Conservation (phyloP, 2,113 vertebrate species). For the Chaetops frenatus region DNA sequence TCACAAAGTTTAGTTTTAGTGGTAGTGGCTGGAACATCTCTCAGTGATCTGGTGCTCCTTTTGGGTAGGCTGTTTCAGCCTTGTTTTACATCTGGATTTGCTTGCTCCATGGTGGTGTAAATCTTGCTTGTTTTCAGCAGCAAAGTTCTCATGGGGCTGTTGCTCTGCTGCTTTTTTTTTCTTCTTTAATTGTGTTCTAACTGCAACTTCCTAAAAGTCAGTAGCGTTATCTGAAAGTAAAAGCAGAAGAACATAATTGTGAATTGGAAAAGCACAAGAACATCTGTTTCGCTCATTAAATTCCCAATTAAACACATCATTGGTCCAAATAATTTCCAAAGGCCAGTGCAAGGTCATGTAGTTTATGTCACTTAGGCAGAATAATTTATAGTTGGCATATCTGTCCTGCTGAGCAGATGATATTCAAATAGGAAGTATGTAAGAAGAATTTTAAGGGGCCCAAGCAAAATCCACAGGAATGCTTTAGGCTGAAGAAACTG, state of each 20-base stretch:
- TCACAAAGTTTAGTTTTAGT: not conserved
- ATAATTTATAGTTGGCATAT: not conserved
- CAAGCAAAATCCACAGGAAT: not conserved
- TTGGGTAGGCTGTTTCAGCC: not conserved
- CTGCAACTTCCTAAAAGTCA: not conserved
- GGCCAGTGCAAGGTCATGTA: not conserved
- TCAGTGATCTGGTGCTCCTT: not conserved
- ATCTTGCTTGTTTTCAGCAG: not conserved
- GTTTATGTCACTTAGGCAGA: not conserved
- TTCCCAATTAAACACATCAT: conserved; percentile 19
- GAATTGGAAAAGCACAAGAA: not conserved
- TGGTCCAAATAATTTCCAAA: not conserved
- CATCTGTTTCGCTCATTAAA: not conserved
- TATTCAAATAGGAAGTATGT: not conserved
- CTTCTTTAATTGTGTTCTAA: not conserved
- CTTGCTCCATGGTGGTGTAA: not conserved
- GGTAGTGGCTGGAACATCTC: not conserved
- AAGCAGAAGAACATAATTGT: not conserved
- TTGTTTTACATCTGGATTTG: not conserved
- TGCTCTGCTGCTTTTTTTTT: not conserved
- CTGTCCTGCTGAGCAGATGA: not conserved
- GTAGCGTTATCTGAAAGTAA: not conserved
- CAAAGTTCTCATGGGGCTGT: not conserved
- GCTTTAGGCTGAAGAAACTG: not conserved
- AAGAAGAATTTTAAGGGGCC: not conserved